A percentile compares a stretch with the other conserved stretches of the same genome.
These are phyloP conservation scores for Propithecus deckenii DNA, from an alignment of 2,797 vertebrate genomes.

Conservation along the genomic window DNA sequence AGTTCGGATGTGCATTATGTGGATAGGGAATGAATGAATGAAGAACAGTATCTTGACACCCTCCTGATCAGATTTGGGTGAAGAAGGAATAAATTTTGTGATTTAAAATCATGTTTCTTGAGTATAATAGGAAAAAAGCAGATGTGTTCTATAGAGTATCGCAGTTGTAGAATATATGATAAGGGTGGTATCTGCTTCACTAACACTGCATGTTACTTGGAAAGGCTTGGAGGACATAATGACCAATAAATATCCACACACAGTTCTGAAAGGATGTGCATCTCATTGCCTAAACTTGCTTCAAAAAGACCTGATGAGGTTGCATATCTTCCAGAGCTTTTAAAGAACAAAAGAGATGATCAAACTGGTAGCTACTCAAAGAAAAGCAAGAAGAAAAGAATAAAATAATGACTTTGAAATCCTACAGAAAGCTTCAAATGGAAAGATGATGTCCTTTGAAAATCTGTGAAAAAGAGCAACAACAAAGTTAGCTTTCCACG, in stretches of 20 bases:
- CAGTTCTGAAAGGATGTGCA: neutral
- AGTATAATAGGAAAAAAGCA: neutral
- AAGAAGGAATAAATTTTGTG: neutral
- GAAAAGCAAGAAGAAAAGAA: conserved; percentile 36
- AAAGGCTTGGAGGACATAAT: neutral
- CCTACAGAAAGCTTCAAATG: conserved; percentile 1
- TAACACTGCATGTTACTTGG: neutral
- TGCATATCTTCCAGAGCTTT: conserved; percentile 29
- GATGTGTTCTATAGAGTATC: neutral
- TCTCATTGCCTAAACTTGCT: conserved; percentile 24
- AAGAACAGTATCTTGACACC: neutral
- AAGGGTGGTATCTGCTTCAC: neutral
- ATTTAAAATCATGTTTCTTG: neutral
- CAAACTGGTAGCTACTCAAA: conserved; percentile 29
- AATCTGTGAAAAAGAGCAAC: conserved; percentile 16
- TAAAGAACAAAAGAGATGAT: conserved; percentile 43
- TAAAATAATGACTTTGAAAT: conserved; percentile 31
- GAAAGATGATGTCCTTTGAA: conserved; percentile 20
- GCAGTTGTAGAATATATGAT: neutral
- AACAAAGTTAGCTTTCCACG: conserved; percentile 40
- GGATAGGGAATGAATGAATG: neutral
- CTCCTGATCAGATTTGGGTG: neutral
- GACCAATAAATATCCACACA: neutral
- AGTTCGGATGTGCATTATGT: neutral
- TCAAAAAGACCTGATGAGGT: conserved; percentile 22